phyloP scores from a whole-genome alignment of 2,888 invertebrate genomes.

The Drosophila niveifrons region DNA sequence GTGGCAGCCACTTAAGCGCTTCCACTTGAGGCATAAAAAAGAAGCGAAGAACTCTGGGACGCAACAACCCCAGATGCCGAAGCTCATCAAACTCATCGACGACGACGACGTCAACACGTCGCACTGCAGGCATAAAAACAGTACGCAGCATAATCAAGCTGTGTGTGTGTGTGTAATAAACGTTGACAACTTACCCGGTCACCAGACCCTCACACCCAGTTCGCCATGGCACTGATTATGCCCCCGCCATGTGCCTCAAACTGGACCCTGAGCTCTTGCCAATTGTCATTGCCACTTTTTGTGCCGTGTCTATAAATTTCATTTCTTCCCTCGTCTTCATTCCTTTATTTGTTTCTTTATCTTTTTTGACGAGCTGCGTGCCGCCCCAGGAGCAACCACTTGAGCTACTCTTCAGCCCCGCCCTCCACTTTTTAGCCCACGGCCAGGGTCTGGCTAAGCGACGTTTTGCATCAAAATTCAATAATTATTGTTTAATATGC shows the following conservation, averaged over 20 bases:
- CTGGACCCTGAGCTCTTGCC: conserved; percentile 57
- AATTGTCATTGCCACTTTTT: conserved; percentile 73
- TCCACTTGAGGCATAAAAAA: conserved; percentile 73
- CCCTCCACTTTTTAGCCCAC: conserved; percentile 21
- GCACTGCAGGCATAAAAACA: conserved; percentile 78
- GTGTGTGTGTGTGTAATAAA: conserved; percentile 43
- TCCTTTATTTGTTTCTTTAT: conserved; percentile 1
- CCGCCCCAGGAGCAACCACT: conserved; percentile 44
- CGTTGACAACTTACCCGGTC: conserved; percentile 68
- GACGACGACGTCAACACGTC: conserved; percentile 65
- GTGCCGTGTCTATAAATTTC: conserved; percentile 74
- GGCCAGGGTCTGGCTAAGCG: conserved; percentile 9
- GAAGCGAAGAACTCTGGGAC: conserved; percentile 33
- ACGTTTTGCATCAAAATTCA: conserved; percentile 68
- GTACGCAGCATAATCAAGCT: conserved; percentile 74
- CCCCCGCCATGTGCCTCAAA: conserved; percentile 38
- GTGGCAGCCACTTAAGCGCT: conserved; percentile 74
- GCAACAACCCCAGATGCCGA: conserved; percentile 57
- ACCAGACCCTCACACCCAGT: conserved; percentile 33
- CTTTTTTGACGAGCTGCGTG: conserved; percentile 60
- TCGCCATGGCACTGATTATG: conserved; percentile 75
- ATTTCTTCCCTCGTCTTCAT: conserved; percentile 27
- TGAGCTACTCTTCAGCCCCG: conserved; percentile 30
- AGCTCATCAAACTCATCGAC: conserved; percentile 68
- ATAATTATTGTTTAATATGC: conserved; percentile 78